phyloP scores from a whole-genome alignment of 1,140 invertebrate genomes.

The Caerostris extrusa region DNA sequence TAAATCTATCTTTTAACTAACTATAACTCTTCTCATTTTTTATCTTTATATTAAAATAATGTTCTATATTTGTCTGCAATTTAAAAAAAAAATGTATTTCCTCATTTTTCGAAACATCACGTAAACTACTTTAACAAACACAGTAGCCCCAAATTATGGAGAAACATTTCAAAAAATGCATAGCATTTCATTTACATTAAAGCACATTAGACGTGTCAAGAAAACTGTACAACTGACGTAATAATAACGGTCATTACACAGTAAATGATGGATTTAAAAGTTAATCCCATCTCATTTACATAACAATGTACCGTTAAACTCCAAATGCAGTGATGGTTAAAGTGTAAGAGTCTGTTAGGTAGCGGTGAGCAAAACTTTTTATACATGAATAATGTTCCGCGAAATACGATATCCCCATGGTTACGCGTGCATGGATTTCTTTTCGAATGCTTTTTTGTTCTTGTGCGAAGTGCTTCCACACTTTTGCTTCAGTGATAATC shows the following conservation, averaged over 20 bases:
- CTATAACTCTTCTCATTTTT: too few species aligned
- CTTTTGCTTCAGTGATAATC: constrained; percentile 30
- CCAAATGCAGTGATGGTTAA: background rate
- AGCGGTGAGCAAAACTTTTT: constrained; percentile 14
- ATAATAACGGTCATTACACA: constrained; percentile 34
- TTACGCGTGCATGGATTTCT: background rate
- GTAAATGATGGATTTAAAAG: constrained; percentile 25
- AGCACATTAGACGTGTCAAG: constrained; percentile 5
- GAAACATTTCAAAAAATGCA: background rate
- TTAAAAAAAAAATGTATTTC: too few species aligned
- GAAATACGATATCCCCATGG: constrained; percentile 32
- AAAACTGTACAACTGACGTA: background rate
- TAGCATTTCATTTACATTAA: constrained; percentile 21
- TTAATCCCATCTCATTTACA: constrained; percentile 52
- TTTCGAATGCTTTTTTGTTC: constrained; percentile 4
- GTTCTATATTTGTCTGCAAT: too few species aligned
- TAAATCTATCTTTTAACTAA: too few species aligned
- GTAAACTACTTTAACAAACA: background rate
- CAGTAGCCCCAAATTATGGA: background rate
- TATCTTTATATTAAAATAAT: too few species aligned
- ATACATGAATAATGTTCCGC: constrained; percentile 25
- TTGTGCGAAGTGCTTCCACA: background rate
- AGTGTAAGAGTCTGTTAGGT: background rate
- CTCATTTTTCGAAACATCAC: background rate
- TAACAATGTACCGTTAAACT: constrained; percentile 11